phyloP scores from a whole-genome alignment of 2,797 vertebrate species.

The Picus viridis region DNA sequence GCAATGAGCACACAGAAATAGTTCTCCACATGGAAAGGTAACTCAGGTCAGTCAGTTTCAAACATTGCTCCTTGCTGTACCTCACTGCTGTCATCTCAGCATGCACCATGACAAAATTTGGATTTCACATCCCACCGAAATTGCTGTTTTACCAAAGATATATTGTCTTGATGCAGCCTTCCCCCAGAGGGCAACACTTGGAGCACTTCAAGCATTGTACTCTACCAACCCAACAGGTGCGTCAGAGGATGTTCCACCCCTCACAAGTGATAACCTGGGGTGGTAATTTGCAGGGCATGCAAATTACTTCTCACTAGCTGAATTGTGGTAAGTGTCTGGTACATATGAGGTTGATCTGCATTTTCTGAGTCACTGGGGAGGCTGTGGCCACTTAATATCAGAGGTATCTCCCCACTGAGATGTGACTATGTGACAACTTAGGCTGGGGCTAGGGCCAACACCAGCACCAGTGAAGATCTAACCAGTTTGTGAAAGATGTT shows the following conservation, averaged over 20 bases:
- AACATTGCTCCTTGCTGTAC: background rate
- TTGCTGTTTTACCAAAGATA: background rate
- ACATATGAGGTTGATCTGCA: background rate
- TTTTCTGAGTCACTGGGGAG: background rate
- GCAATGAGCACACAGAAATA: background rate
- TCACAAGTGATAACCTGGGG: background rate
- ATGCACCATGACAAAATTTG: background rate
- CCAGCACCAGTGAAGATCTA: background rate
- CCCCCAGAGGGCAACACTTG: background rate
- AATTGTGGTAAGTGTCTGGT: background rate
- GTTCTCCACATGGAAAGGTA: background rate
- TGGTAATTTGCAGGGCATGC: background rate
- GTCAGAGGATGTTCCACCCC: background rate
- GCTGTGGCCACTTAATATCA: background rate
- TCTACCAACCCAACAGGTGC: background rate
- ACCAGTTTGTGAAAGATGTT: accelerated
- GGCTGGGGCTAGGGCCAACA: background rate
- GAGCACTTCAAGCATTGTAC: background rate
- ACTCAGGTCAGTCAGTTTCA: background rate
- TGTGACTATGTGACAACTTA: background rate
- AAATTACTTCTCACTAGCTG: background rate
- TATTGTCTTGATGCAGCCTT: background rate
- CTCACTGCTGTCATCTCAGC: background rate
- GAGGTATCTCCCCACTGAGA: background rate
- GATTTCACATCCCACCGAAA: background rate